These are phyloP conservation scores for Cyphomyrus plagiostoma DNA, from an alignment of 2,113 vertebrate species.

Conservation along the genomic window DNA sequence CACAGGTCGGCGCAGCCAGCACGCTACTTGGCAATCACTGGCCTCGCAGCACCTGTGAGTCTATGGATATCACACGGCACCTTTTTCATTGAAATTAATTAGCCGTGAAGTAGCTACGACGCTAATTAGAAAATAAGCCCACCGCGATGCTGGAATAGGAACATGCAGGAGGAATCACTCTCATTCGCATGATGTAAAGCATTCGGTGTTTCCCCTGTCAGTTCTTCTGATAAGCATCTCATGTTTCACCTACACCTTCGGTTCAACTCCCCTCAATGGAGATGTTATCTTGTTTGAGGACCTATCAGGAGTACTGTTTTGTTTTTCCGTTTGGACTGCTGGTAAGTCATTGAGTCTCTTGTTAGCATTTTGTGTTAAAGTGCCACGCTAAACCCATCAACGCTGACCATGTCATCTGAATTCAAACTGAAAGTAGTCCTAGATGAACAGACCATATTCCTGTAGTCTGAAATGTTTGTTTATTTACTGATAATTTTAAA, in stretches of 20 bases:
- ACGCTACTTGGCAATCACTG: background rate
- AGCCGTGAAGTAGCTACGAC: background rate
- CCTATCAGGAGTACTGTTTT: conserved; percentile 17
- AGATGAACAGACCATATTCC: background rate
- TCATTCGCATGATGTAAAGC: background rate
- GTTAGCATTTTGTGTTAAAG: background rate
- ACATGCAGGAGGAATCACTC: background rate
- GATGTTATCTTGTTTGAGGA: conserved; percentile 25
- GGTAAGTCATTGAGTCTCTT: conserved; percentile 10
- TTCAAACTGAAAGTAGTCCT: background rate
- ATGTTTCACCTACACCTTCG: background rate
- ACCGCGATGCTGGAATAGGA: background rate
- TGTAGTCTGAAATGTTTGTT: background rate
- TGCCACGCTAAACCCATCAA: background rate
- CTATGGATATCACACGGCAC: background rate
- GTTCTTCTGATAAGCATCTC: conserved; percentile 20
- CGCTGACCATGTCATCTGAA: background rate
- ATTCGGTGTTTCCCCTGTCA: background rate
- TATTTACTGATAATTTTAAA: background rate
- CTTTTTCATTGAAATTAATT: background rate
- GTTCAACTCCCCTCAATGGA: conserved; percentile 21
- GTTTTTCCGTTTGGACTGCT: conserved; percentile 8
- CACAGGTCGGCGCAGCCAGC: background rate
- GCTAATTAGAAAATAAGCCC: background rate
- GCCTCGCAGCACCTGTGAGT: background rate